Percentiles rank a stretch among this genome's conserved stretches.
phyloP scores from a whole-genome alignment of 2,797 vertebrate species.

The Telmatherina bonti region DNA sequence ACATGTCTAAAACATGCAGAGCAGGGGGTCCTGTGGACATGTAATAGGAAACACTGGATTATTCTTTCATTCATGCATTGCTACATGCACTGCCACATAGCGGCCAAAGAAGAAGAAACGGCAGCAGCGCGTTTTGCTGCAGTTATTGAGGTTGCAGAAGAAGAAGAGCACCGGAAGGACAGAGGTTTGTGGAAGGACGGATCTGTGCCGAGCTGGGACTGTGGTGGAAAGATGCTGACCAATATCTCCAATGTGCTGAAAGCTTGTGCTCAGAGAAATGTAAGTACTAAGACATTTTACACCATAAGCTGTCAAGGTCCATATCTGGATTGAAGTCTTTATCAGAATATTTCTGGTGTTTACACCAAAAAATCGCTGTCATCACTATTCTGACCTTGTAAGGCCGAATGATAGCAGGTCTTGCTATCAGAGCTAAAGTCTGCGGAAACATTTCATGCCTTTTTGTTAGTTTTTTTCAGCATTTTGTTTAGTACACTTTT shows the following conservation, averaged over 20 bases:
- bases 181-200: slow-evolving; percentile 61
- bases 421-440: slow-evolving; percentile 55
- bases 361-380: slow-evolving; percentile 4
- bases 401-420: slow-evolving; percentile 59
- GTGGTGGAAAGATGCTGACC: slow-evolving; percentile 78
- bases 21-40: too few species aligned
- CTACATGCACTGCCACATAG: background rate
- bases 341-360: background rate
- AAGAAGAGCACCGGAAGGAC: slow-evolving; percentile 60
- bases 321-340: fast-evolving
- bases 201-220: background rate
- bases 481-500: fast-evolving
- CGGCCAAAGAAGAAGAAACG: background rate
- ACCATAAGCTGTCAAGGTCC: fast-evolving
- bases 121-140: slow-evolving; percentile 8
- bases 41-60: too few species aligned
- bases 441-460: background rate
- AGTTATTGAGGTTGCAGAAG: slow-evolving; percentile 16
- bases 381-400: slow-evolving; percentile 74
- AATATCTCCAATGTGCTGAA: slow-evolving; percentile 79
- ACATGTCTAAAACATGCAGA: too few species aligned
- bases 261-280: slow-evolving; percentile 75
- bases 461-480: too few species aligned
- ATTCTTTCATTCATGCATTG: background rate
- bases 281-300: slow-evolving; percentile 56